A percentile compares a stretch with the other conserved stretches of the same genome.
Evolutionary conservation across 2,113 vertebrate species (phyloP).

Genomic region (Diglossa brunneiventris): DNA sequence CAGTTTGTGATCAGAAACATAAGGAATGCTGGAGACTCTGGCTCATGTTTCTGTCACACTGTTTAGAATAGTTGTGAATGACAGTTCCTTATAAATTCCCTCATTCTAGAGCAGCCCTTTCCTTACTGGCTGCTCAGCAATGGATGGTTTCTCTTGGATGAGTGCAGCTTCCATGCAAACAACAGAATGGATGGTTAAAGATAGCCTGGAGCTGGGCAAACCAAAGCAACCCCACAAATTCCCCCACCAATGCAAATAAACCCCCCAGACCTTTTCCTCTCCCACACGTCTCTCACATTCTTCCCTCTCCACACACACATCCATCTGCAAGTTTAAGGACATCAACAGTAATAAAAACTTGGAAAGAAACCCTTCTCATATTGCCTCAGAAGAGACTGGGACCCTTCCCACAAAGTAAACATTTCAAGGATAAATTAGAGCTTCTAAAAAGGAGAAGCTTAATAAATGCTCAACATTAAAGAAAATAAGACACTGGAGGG

Average conservation of each 20-base stretch:
- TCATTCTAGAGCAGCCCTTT: neutral
- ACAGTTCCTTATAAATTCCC: neutral
- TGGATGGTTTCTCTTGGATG: neutral
- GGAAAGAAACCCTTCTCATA: neutral
- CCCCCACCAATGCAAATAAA: neutral
- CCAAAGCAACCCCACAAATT: neutral
- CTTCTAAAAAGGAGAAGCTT: neutral
- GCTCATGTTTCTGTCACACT: neutral
- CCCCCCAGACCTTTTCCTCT: neutral
- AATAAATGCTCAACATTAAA: neutral
- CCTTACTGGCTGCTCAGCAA: neutral
- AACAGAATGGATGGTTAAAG: neutral
- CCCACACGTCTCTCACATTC: neutral
- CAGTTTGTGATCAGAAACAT: fast-evolving
- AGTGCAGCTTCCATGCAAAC: neutral
- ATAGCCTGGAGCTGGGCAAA: neutral
- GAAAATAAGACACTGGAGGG: neutral
- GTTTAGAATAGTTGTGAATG: neutral
- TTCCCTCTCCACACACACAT: neutral
- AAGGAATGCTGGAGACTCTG: neutral
- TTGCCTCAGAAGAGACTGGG: neutral
- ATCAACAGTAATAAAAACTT: neutral
- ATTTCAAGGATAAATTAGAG: slow-evolving; percentile 13
- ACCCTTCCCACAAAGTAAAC: neutral
- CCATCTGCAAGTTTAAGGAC: neutral